Evolutionary conservation across 2,888 invertebrate genomes (phyloP).

Genomic region (Ditula angustiorana): DNA sequence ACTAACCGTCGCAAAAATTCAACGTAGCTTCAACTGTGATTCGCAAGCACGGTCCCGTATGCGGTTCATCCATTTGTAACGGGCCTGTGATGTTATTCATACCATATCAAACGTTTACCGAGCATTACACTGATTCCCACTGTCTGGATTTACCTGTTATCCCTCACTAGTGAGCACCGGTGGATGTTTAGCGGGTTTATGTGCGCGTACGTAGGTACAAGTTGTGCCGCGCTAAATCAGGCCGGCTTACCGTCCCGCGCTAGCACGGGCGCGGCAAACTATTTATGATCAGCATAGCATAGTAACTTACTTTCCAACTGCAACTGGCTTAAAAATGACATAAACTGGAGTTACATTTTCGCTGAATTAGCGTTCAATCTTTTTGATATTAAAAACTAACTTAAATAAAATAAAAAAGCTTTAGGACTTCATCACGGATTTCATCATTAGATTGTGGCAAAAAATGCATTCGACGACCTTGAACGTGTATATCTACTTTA

Average conservation of each 20-base stretch:
- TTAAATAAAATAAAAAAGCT: no score
- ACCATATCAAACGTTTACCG: slow-evolving; percentile 78
- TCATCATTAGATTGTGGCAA: no score
- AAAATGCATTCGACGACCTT: no score
- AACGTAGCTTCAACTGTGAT: slow-evolving; percentile 46
- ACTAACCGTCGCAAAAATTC: slow-evolving; percentile 45
- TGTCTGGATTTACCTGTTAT: slow-evolving; percentile 54
- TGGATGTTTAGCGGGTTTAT: slow-evolving; percentile 7
- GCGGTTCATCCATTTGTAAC: slow-evolving; percentile 72
- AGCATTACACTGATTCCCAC: slow-evolving; percentile 68
- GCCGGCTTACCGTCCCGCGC: not conserved
- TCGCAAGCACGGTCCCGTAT: slow-evolving; percentile 51
- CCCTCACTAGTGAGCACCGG: slow-evolving; percentile 16
- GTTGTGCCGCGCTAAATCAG: not conserved
- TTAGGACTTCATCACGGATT: no score
- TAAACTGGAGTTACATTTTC: not conserved
- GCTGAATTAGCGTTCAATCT: no score
- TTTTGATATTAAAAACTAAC: no score
- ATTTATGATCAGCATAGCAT: not conserved
- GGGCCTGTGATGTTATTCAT: slow-evolving; percentile 80
- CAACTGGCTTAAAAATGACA: not conserved
- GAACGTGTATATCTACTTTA: no score
- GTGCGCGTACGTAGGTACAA: not conserved
- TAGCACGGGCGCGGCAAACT: not conserved
- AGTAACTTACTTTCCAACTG: slow-evolving; percentile 7